phyloP scores from a whole-genome alignment of 1,140 invertebrate species.

The Fopius arisanus region DNA sequence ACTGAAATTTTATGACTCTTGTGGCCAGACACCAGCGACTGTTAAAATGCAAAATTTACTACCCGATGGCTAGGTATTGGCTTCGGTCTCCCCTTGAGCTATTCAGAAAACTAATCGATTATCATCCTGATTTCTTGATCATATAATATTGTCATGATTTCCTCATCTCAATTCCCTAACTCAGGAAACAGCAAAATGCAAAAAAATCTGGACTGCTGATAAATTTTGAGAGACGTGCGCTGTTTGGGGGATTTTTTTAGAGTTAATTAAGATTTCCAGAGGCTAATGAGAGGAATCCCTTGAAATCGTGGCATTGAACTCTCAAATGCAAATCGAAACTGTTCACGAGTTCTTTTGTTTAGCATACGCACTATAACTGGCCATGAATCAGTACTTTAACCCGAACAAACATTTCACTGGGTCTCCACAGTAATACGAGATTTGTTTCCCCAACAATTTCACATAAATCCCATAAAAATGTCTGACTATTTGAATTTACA shows the following conservation, averaged over 20 bases:
- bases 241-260: too few species aligned
- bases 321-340: conserved; percentile 33
- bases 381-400: conserved; percentile 48
- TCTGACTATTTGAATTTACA: neutral
- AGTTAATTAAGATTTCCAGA: too few species aligned
- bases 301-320: conserved; percentile 45
- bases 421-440: neutral
- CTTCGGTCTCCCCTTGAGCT: neutral
- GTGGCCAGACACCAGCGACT: neutral
- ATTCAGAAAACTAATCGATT: neutral
- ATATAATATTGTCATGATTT: too few species aligned
- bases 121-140: neutral
- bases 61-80: neutral
- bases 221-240: too few species aligned
- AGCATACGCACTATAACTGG: conserved; percentile 45
- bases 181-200: too few species aligned
- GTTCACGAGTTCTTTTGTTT: conserved; percentile 45
- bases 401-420: conserved; percentile 40
- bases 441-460: conserved; percentile 11
- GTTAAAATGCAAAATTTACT: neutral
- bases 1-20: conserved; percentile 1
- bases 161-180: too few species aligned
- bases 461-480: neutral
- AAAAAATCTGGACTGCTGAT: too few species aligned
- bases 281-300: neutral